phyloP scores from a whole-genome alignment of 2,113 vertebrate genomes.

The Ceratotherium simum region DNA sequence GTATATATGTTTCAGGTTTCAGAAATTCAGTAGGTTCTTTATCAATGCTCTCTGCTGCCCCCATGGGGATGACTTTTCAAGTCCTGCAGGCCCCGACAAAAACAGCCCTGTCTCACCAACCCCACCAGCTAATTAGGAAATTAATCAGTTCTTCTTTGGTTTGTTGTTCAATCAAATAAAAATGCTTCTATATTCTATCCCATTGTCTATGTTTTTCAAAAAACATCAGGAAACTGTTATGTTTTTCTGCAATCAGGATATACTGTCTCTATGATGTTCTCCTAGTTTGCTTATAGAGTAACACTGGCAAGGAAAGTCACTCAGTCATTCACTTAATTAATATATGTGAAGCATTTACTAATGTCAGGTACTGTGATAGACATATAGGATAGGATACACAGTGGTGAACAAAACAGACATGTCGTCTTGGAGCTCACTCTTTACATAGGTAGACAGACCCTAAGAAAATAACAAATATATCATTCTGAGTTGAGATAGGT shows the following conservation, averaged over 20 bases:
- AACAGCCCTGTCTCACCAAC: background rate
- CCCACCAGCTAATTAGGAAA: background rate
- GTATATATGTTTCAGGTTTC: background rate
- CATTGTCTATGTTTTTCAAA: background rate
- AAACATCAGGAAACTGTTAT: background rate
- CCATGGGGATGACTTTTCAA: background rate
- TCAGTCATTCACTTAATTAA: background rate
- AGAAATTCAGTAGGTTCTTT: background rate
- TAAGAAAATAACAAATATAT: background rate
- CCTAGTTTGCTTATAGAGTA: background rate
- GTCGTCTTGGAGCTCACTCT: background rate
- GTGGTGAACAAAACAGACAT: background rate
- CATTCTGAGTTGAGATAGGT: background rate
- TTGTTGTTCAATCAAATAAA: conserved; percentile 12
- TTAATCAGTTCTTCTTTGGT: background rate
- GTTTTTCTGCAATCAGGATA: background rate
- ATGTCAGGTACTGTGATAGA: background rate
- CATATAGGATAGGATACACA: background rate
- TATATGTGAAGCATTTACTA: background rate
- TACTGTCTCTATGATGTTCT: background rate
- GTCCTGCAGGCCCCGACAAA: background rate
- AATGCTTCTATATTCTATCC: background rate
- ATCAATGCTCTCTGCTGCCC: conserved; percentile 37
- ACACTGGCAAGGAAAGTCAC: background rate
- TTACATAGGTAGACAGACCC: background rate